A percentile compares a stretch with the other conserved stretches of the same genome.
Evolutionary conservation across 2,113 vertebrate genomes (phyloP).

Genomic region (Lagenorhynchus albirostris): DNA sequence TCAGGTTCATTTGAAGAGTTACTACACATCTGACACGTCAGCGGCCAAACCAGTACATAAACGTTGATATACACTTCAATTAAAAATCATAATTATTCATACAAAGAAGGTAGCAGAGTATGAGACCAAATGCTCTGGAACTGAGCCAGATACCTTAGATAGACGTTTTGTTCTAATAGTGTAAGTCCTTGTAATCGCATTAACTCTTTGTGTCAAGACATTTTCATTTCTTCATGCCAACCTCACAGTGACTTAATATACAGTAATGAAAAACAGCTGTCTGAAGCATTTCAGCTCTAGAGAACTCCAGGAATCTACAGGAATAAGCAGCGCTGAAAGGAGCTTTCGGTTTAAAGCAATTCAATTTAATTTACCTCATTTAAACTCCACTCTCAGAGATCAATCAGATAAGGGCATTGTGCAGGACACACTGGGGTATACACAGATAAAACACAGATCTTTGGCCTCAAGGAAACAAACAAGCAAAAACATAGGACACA

Average conservation of each 20-base stretch:
- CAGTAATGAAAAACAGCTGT: conserved; percentile 12
- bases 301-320: not conserved
- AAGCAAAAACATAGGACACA: not conserved
- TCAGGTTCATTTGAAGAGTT: conserved; percentile 30
- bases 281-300: not conserved
- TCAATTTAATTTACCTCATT: not conserved
- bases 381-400: not conserved
- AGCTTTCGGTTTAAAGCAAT: conserved; percentile 3
- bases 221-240: not conserved
- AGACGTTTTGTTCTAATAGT: not conserved
- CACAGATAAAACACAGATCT: not conserved
- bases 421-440: not conserved
- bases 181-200: not conserved
- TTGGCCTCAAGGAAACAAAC: not conserved
- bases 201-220: not conserved
- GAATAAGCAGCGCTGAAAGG: not conserved
- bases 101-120: not conserved
- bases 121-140: not conserved
- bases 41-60: conserved; percentile 33
- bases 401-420: not conserved
- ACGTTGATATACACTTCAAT: conserved; percentile 26
- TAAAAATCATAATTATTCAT: conserved; percentile 46
- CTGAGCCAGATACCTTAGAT: not conserved
- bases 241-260: not conserved
- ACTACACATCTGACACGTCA: conserved; percentile 13